Percentiles rank a stretch among this genome's conserved stretches.
phyloP scores from a whole-genome alignment of 2,888 invertebrate genomes.

The Timandra comae region DNA sequence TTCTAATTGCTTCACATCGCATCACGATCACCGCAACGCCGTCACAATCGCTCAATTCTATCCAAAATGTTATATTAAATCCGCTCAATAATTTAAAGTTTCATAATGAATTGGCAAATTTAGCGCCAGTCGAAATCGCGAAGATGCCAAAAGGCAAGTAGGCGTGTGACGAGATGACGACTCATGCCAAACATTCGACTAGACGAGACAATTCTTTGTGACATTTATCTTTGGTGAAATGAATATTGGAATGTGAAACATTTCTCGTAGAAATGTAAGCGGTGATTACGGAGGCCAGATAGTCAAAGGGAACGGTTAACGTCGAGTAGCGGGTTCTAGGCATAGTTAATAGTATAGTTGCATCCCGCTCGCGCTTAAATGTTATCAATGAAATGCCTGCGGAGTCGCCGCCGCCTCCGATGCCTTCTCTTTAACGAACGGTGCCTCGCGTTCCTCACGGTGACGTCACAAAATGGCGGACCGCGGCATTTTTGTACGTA shows the following conservation, averaged over 20 bases:
- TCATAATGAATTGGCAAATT: slow-evolving; percentile 39
- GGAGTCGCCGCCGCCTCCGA: slow-evolving; percentile 38
- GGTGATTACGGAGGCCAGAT: no score
- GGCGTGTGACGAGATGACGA: slow-evolving; percentile 49
- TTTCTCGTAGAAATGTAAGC: background rate
- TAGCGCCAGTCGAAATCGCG: slow-evolving; percentile 33
- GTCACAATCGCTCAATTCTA: background rate
- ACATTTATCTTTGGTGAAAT: slow-evolving; percentile 29
- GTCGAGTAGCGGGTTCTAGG: slow-evolving; percentile 24
- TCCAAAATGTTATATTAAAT: background rate
- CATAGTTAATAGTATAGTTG: slow-evolving; percentile 33
- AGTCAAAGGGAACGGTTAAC: slow-evolving; percentile 19
- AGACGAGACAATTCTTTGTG: slow-evolving; percentile 37
- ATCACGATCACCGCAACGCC: background rate
- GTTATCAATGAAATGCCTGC: slow-evolving; percentile 72
- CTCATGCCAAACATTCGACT: slow-evolving; percentile 49
- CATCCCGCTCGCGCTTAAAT: slow-evolving; percentile 60
- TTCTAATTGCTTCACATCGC: background rate
- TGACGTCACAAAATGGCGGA: slow-evolving; percentile 71
- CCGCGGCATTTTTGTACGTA: slow-evolving; percentile 35
- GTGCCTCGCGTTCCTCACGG: slow-evolving; percentile 60
- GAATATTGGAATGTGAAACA: slow-evolving; percentile 14
- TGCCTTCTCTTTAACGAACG: slow-evolving; percentile 41
- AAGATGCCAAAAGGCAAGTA: slow-evolving; percentile 47
- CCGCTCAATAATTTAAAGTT: slow-evolving; percentile 24